Evolutionary conservation across 2,113 vertebrate species (phyloP).

Genomic region (Mobula hypostoma): DNA sequence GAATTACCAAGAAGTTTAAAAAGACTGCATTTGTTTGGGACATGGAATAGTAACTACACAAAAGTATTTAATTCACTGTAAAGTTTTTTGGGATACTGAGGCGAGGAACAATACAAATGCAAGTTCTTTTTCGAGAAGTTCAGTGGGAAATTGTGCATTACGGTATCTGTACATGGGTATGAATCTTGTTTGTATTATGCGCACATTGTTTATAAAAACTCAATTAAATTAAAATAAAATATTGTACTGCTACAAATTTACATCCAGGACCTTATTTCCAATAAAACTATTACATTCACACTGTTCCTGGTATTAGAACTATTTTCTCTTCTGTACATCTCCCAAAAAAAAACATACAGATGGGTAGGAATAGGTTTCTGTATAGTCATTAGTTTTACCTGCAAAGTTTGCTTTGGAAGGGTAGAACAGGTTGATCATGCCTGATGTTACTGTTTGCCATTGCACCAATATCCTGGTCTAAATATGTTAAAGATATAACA

Average conservation of each 20-base stretch:
- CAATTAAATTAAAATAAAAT: slow-evolving; percentile 29
- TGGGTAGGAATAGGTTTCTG: neutral
- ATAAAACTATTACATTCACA: slow-evolving; percentile 36
- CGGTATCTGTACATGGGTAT: slow-evolving; percentile 29
- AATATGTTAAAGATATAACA: too few relatives aligned
- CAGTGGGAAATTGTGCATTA: slow-evolving; percentile 34
- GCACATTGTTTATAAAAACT: slow-evolving; percentile 27
- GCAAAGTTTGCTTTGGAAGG: too few relatives aligned
- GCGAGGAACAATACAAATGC: neutral
- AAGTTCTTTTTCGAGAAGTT: slow-evolving; percentile 16
- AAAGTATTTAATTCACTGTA: slow-evolving; percentile 14
- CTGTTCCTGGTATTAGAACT: neutral
- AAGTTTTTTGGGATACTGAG: neutral
- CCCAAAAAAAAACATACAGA: neutral
- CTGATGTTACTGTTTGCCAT: too few relatives aligned
- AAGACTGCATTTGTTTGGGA: slow-evolving; percentile 12
- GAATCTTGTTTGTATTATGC: slow-evolving; percentile 34
- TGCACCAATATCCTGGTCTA: too few relatives aligned
- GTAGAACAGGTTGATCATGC: too few relatives aligned
- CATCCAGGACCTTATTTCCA: slow-evolving; percentile 32
- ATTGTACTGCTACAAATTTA: slow-evolving; percentile 31
- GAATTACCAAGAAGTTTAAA: neutral
- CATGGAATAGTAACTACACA: neutral
- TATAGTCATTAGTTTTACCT: too few relatives aligned
- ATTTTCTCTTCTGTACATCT: neutral